Evolutionary conservation across 2,888 invertebrate genomes (phyloP).

Genomic region (Cryptosula pallasiana): DNA sequence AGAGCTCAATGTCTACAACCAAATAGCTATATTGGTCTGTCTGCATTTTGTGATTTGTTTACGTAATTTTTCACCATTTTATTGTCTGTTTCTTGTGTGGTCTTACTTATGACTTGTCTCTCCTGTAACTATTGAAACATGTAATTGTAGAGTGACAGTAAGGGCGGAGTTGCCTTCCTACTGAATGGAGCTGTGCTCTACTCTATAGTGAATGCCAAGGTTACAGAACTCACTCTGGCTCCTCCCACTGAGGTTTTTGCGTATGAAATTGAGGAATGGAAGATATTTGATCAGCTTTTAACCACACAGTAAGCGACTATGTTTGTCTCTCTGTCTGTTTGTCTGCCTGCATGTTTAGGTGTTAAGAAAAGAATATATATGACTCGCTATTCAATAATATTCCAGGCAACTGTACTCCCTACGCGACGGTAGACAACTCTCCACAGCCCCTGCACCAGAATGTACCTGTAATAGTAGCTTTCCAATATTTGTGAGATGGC

Average conservation of each 20-base stretch:
- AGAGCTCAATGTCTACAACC: too few relatives aligned
- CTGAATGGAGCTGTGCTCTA: background rate
- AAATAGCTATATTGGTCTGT: too few relatives aligned
- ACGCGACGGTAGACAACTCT: background rate
- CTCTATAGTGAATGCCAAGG: background rate
- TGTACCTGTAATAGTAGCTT: background rate
- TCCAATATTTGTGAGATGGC: slow-evolving; percentile 7
- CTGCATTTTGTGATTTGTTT: too few relatives aligned
- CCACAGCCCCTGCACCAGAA: background rate
- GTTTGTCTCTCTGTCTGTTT: background rate
- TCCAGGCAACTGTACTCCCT: background rate
- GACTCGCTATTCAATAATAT: too few relatives aligned
- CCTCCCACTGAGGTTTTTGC: background rate
- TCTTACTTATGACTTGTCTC: too few relatives aligned
- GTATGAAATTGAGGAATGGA: background rate
- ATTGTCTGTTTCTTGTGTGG: background rate
- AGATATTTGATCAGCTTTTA: background rate
- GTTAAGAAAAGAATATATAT: too few relatives aligned
- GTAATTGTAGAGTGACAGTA: background rate
- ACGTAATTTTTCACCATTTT: background rate
- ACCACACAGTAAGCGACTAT: background rate
- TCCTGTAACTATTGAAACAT: too few relatives aligned
- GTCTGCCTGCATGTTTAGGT: too few relatives aligned
- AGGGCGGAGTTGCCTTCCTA: background rate
- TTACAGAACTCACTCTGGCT: background rate